These are phyloP conservation scores for Batillaria attramentaria DNA, from an alignment of 1,140 invertebrate species.

Conservation along the genomic window DNA sequence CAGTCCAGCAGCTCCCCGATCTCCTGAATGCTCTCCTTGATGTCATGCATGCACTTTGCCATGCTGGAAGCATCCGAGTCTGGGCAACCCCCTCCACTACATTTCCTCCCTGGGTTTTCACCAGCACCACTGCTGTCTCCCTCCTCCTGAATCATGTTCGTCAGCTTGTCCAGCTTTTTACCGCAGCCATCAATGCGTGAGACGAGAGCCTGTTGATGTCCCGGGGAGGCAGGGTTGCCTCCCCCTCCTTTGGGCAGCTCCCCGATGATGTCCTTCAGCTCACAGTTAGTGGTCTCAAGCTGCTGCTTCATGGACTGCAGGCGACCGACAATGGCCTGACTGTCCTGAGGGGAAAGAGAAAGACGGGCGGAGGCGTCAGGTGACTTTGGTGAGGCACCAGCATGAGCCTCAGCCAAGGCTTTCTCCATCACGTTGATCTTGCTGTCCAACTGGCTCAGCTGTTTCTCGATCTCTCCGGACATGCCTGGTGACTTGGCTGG, in stretches of 20 bases:
- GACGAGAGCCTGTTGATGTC: slow-evolving; percentile 9
- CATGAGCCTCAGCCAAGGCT: slow-evolving; percentile 31
- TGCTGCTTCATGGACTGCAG: slow-evolving; percentile 60
- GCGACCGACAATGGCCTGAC: slow-evolving; percentile 40
- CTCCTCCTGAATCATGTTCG: slow-evolving; percentile 30
- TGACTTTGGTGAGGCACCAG: not conserved
- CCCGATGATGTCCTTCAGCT: slow-evolving; percentile 53
- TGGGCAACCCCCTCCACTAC: slow-evolving; percentile 11
- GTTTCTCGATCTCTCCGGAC: slow-evolving; percentile 53
- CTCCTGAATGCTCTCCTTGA: slow-evolving; percentile 56
- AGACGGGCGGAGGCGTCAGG: not conserved
- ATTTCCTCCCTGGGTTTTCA: not conserved
- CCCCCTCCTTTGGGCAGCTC: slow-evolving; percentile 39
- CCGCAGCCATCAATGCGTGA: slow-evolving; percentile 34
- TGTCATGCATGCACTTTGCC: slow-evolving; percentile 53
- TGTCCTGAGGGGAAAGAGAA: slow-evolving; percentile 33
- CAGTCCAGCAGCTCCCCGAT: slow-evolving; percentile 44
- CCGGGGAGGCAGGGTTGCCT: too few relatives aligned
- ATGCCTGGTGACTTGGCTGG: slow-evolving; percentile 5
- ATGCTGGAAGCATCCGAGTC: slow-evolving; percentile 48
- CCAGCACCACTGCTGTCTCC: not conserved
- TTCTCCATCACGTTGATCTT: slow-evolving; percentile 55
- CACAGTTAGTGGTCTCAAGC: slow-evolving; percentile 50
- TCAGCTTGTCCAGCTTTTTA: slow-evolving; percentile 47
- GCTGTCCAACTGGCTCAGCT: slow-evolving; percentile 55